A percentile compares a stretch with the other conserved stretches of the same genome.
These are phyloP conservation scores for Melieria crassipennis DNA, from an alignment of 2,888 invertebrate species.

Conservation along the genomic window DNA sequence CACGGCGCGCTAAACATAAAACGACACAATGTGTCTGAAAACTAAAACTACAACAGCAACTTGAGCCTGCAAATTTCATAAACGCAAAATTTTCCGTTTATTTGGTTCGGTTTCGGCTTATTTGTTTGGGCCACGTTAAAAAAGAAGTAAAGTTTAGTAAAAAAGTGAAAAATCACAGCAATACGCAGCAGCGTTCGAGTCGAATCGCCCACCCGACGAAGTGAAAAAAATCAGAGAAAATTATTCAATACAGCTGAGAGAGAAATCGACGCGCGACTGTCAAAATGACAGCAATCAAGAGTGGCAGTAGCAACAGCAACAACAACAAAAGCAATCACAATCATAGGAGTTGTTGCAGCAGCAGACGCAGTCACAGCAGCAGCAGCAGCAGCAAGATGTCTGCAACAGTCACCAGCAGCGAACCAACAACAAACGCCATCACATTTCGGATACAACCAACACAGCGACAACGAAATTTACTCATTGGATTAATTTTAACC, in stretches of 20 bases:
- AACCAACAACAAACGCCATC: background rate
- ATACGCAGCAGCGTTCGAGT: too few relatives aligned
- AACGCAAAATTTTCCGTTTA: too few relatives aligned
- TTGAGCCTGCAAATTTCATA: too few relatives aligned
- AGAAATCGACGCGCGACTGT: constrained; percentile 17
- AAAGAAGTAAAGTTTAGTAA: too few relatives aligned
- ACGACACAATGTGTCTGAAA: too few relatives aligned
- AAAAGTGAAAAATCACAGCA: too few relatives aligned
- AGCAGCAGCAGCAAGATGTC: constrained; percentile 4
- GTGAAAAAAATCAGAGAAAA: too few relatives aligned
- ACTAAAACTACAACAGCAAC: too few relatives aligned
- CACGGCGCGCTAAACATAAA: too few relatives aligned
- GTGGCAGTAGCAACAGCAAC: constrained; percentile 4
- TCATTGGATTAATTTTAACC: constrained; percentile 47
- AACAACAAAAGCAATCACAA: constrained; percentile 10
- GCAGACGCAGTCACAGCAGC: constrained; percentile 4
- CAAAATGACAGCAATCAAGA: constrained; percentile 27
- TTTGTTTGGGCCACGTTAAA: too few relatives aligned
- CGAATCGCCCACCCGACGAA: too few relatives aligned
- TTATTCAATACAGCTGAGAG: background rate
- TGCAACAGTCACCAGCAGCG: constrained; percentile 1
- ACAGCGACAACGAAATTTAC: constrained; percentile 45
- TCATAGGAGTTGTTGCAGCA: background rate
- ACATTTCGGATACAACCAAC: constrained; percentile 38
- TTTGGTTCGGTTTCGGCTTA: too few relatives aligned